A percentile compares a stretch with the other conserved stretches of the same genome.
Evolutionary conservation across 2,888 invertebrate species (phyloP).

Genomic region (Sympetrum striolatum): DNA sequence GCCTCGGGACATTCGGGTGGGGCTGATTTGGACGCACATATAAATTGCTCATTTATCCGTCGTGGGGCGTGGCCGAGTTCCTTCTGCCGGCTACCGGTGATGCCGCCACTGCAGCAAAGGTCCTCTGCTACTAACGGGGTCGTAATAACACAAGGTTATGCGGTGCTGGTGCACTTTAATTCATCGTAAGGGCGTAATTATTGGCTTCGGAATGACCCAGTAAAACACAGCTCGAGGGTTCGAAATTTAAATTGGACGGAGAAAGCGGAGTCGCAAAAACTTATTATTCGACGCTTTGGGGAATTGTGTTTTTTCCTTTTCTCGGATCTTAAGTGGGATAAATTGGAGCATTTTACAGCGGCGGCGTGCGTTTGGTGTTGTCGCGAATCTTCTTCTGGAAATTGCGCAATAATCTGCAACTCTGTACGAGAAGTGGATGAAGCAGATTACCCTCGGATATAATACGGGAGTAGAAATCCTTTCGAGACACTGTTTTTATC

Average conservation of each 20-base stretch:
- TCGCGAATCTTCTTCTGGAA: no score
- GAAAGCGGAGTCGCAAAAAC: not conserved
- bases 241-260: not conserved
- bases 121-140: not conserved
- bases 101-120: not conserved
- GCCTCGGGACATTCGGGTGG: not conserved
- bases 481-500: no score
- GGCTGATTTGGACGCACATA: not conserved
- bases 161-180: not conserved
- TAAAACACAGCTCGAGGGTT: not conserved
- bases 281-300: no score
- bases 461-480: no score
- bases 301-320: no score
- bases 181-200: not conserved
- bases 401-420: no score
- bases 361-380: no score
- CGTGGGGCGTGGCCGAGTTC: not conserved
- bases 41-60: not conserved
- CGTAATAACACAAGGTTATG: not conserved
- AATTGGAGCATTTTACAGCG: no score
- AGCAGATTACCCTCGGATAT: no score
- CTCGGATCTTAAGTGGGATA: no score
- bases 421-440: no score
- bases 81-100: not conserved
- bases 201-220: not conserved